These are phyloP conservation scores for Cistogaster globosa DNA, from an alignment of 2,888 invertebrate genomes.

Conservation along the genomic window DNA sequence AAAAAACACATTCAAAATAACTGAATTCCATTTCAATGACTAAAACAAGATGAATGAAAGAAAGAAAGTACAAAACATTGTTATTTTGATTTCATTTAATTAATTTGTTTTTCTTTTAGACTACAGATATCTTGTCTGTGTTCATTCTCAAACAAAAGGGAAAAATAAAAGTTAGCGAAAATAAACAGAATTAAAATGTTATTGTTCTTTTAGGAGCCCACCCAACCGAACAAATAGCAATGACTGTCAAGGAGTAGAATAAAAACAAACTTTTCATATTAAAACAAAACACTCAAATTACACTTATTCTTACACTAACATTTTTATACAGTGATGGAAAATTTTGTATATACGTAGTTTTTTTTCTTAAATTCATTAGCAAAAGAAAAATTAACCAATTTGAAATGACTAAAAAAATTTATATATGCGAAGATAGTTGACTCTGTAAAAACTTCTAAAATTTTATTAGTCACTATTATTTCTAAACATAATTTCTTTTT, in stretches of 20 bases:
- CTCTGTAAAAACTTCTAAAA: too few relatives aligned
- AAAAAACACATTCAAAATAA: not conserved
- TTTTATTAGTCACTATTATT: too few relatives aligned
- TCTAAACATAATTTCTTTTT: too few relatives aligned
- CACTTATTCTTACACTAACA: not conserved
- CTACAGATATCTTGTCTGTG: slow-evolving; percentile 8
- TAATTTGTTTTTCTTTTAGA: slow-evolving; percentile 65
- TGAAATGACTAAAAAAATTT: too few relatives aligned
- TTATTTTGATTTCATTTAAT: slow-evolving; percentile 70
- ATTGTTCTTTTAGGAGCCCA: slow-evolving; percentile 12
- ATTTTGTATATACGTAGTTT: not conserved
- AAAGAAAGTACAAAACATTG: slow-evolving; percentile 47
- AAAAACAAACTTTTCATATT: slow-evolving; percentile 16
- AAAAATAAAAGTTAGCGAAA: slow-evolving; percentile 1
- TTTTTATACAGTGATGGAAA: too few relatives aligned
- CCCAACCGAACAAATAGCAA: not conserved
- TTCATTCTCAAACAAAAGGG: slow-evolving; percentile 9
- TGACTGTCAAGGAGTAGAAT: not conserved
- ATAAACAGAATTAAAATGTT: slow-evolving; percentile 48
- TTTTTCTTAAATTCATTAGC: not conserved
- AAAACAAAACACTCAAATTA: slow-evolving; percentile 44
- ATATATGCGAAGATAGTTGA: too few relatives aligned
- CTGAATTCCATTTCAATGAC: slow-evolving; percentile 1
- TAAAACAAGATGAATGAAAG: slow-evolving; percentile 21
- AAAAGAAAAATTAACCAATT: too few relatives aligned